Evolutionary conservation across 2,797 vertebrate genomes (phyloP).

Genomic region (Anguilla marmorata): DNA sequence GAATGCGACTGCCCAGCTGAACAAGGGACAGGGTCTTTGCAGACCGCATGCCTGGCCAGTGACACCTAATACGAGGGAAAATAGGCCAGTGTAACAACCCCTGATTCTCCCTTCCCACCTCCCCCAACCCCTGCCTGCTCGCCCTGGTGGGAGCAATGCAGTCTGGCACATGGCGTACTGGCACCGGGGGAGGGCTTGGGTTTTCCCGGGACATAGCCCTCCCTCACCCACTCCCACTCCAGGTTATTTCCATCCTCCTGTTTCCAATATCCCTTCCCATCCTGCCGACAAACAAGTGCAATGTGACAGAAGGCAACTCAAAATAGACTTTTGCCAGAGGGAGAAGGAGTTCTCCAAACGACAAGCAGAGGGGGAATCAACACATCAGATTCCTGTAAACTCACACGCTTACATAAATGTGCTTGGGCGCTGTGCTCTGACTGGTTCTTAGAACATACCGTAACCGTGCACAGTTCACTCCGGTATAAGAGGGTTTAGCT

Average conservation of each 20-base stretch:
- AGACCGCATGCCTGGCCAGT: slow-evolving; percentile 15
- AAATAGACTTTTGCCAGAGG: slow-evolving; percentile 18
- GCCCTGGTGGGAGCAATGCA: background rate
- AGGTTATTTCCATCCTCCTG: slow-evolving; percentile 19
- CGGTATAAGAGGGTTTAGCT: background rate
- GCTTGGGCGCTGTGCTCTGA: background rate
- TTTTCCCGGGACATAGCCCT: background rate
- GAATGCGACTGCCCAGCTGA: slow-evolving; percentile 17
- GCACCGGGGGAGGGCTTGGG: background rate
- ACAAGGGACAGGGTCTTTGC: slow-evolving; percentile 11
- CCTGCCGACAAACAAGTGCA: slow-evolving; percentile 12
- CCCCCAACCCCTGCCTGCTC: background rate
- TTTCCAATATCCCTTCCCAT: slow-evolving; percentile 26
- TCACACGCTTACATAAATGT: slow-evolving; percentile 22
- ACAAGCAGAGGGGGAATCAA: slow-evolving; percentile 3
- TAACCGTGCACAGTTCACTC: slow-evolving; percentile 2
- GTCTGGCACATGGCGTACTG: slow-evolving; percentile 6
- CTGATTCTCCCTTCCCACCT: background rate
- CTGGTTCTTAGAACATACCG: background rate
- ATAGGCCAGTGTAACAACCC: background rate
- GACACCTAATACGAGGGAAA: slow-evolving; percentile 25
- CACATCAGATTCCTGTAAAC: slow-evolving; percentile 18
- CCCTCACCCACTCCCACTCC: background rate
- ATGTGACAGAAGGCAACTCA: slow-evolving; percentile 10
- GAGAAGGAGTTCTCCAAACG: background rate